A percentile compares a stretch with the other conserved stretches of the same genome.
Conservation (phyloP, 2,797 vertebrate species). For the Podargus strigoides region DNA sequence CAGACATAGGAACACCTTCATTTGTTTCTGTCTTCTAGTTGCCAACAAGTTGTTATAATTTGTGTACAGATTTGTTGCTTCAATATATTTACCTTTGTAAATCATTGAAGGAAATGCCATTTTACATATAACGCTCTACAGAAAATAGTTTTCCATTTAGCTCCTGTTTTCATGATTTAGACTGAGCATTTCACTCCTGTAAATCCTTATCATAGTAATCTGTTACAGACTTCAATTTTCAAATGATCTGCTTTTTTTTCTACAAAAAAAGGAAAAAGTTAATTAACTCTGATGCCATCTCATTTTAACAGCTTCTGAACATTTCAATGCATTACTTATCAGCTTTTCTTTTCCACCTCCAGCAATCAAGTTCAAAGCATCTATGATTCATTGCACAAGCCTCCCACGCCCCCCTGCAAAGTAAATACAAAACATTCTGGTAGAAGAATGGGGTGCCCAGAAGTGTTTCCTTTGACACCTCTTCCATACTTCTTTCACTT, state of each 20-base stretch:
- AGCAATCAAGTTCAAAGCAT: not conserved
- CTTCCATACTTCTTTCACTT: not conserved
- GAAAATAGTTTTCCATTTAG: not conserved
- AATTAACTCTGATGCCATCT: not conserved
- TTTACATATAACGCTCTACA: not conserved
- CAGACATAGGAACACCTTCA: not conserved
- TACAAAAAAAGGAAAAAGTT: not conserved
- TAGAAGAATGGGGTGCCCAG: not conserved
- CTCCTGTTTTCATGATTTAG: not conserved
- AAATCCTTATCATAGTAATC: not conserved
- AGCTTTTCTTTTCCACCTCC: not conserved
- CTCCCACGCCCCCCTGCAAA: not conserved
- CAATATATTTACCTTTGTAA: not conserved
- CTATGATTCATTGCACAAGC: not conserved
- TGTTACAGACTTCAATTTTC: not conserved
- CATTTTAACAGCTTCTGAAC: not conserved
- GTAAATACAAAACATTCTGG: not conserved
- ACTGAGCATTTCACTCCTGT: not conserved
- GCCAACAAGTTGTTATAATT: not conserved
- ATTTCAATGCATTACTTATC: not conserved
- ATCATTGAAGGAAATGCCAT: not conserved
- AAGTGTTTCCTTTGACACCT: not conserved
- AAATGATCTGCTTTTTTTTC: not conserved
- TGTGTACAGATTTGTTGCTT: not conserved
- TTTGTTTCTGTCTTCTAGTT: not conserved